Evolutionary conservation across 2,113 vertebrate genomes (phyloP).

Genomic region (Festucalex cinctus): DNA sequence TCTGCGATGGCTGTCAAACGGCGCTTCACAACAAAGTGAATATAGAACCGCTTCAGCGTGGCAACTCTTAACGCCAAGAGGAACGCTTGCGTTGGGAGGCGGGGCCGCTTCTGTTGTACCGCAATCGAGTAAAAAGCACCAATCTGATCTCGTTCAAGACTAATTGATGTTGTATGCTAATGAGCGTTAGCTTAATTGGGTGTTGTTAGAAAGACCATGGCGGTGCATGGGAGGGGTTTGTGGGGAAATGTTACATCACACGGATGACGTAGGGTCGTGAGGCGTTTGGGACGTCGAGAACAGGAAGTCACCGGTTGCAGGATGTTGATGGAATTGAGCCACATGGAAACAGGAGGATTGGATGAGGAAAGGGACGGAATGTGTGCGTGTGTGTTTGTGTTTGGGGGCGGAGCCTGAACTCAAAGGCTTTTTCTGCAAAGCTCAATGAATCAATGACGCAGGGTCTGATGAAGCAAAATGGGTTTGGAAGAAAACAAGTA

Average conservation of each 20-base stretch:
- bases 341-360: conserved; percentile 41
- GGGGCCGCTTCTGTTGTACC: conserved; percentile 26
- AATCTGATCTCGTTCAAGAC: conserved; percentile 75
- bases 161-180: conserved; percentile 78
- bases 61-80: conserved; percentile 35
- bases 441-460: conserved; percentile 56
- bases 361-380: conserved; percentile 36
- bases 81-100: conserved; percentile 22
- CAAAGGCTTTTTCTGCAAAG: conserved; percentile 49
- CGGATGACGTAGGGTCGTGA: conserved; percentile 39
- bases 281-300: conserved; percentile 33
- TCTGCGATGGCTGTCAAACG: not conserved
- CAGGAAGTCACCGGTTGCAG: conserved; percentile 62
- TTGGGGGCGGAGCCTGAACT: conserved; percentile 26
- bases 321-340: conserved; percentile 46
- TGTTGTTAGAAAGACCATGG: conserved; percentile 70
- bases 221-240: conserved; percentile 28
- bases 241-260: conserved; percentile 54
- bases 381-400: not conserved
- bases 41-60: conserved; percentile 53
- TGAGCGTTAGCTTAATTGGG: conserved; percentile 79
- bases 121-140: conserved; percentile 74
- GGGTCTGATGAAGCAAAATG: conserved; percentile 60
- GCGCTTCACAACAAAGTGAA: conserved; percentile 42
- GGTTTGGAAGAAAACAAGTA: conserved; percentile 36